Evolutionary conservation across 2,888 invertebrate genomes (phyloP), one percentile per base, ranked within the genome.

Genomic region (Drosophila algonquin): DNA sequence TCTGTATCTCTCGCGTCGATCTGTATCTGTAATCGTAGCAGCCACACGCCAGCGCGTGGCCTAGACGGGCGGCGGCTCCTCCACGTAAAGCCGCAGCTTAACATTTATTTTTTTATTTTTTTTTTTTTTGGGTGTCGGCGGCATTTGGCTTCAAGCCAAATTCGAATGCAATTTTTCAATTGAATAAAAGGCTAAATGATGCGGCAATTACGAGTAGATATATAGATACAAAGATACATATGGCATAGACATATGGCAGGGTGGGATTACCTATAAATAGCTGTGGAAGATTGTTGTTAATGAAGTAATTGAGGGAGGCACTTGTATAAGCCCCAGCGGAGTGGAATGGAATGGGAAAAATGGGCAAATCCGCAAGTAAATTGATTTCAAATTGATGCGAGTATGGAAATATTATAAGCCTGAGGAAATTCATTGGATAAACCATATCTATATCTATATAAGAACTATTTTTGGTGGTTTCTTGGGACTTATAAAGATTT

Each of bases 121-220:
- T 64, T 30, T 40, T 44, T 32, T 21, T 27, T 16, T 24, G 50
- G 45, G 52, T 16, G 18, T 64, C 18, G 44, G 24, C 9, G 50
- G 51, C 71, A 60, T 72, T 72, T 58, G 64, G 67, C 55, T 46
- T 61, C 47, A 51, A 18, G 47, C 81, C 87, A 73, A 87, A 81
- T 73, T 77, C 62, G 75, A 71, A 51, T 70, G 76, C 71, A 83
- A 78, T 83, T 79, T 73, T 83, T 76, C 84, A 78, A 82, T 83
- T 83, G 76, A 76, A 62, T 46, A 52, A 79, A 63, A 44, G 44
- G 57, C 56, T 75, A 57, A 69, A 63, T 63, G 51, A 65, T 40
- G 56, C 58, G 47, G 55, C 52, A 45, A 67, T 52, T 73, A 63
- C 27, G 58, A 24, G 35, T 18, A 47, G 53, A 71, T 44, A 50